phyloP scores from a whole-genome alignment of 2,797 vertebrate genomes.

The Macropus fuliginosus region DNA sequence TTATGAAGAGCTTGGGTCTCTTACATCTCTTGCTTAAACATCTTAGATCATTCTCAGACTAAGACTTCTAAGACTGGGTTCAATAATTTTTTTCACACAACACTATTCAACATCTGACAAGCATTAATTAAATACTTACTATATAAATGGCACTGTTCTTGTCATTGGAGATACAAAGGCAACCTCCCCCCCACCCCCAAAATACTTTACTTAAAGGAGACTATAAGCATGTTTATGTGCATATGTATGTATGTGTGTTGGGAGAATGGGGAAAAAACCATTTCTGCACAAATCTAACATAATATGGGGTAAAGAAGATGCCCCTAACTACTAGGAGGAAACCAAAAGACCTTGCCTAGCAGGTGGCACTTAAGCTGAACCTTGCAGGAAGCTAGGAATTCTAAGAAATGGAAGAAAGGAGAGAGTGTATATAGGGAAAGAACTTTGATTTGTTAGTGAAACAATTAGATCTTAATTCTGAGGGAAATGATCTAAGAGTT shows the following conservation, averaged over 20 bases:
- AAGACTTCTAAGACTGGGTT: no score
- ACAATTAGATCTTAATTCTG: not conserved
- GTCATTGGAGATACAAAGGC: no score
- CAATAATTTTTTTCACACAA: no score
- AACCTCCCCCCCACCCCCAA: no score
- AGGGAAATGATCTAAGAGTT: not conserved
- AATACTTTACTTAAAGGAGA: not conserved
- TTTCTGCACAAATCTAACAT: not conserved
- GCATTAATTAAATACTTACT: no score
- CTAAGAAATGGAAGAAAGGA: not conserved
- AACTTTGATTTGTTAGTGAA: not conserved
- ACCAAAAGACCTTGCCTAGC: not conserved
- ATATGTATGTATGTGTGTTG: not conserved
- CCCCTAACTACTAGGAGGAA: not conserved
- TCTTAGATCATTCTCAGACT: no score
- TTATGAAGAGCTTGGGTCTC: no score
- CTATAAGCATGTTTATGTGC: no score
- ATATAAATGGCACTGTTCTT: not conserved
- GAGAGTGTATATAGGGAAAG: not conserved
- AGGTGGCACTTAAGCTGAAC: not conserved
- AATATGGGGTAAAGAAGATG: not conserved
- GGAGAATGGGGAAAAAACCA: not conserved
- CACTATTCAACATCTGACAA: no score
- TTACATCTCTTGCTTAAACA: no score
- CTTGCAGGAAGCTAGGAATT: not conserved